Evolutionary conservation across 2,888 invertebrate genomes (phyloP).

Genomic region (Stenoptilia bipunctidactyla): DNA sequence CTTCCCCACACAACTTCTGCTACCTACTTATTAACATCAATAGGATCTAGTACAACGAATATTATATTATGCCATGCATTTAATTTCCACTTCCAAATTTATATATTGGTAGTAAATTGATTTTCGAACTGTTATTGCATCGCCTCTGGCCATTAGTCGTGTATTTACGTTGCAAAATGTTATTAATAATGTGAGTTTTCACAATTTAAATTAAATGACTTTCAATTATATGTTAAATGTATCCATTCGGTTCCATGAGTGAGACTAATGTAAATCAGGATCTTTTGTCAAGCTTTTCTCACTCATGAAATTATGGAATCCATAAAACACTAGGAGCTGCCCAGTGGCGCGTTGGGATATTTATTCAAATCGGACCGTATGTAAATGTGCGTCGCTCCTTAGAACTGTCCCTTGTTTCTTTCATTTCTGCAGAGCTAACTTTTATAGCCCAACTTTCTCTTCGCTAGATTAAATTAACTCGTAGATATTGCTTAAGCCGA

Average conservation of each 20-base stretch:
- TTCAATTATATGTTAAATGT: not conserved
- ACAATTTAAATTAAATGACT: too few species aligned
- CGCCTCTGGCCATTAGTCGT: too few species aligned
- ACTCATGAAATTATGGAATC: constrained; percentile 22
- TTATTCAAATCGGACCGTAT: constrained; percentile 37
- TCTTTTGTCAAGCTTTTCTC: constrained; percentile 14
- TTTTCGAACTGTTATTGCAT: too few species aligned
- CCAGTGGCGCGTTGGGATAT: constrained; percentile 19
- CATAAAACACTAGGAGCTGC: constrained; percentile 28
- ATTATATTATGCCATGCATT: not conserved
- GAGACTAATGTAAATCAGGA: constrained; percentile 6
- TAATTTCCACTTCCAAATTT: not conserved
- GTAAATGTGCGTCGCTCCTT: constrained; percentile 43
- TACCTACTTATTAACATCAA: constrained; percentile 18
- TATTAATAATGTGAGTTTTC: too few species aligned
- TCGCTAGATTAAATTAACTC: constrained; percentile 47
- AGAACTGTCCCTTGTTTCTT: constrained; percentile 40
- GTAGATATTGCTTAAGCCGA: constrained; percentile 25
- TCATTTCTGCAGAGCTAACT: constrained; percentile 31
- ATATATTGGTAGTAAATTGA: not conserved
- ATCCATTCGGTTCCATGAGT: not conserved
- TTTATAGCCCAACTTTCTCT: constrained; percentile 44
- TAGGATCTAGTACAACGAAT: not conserved
- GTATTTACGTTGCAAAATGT: too few species aligned
- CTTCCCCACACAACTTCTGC: constrained; percentile 28